phyloP scores from a whole-genome alignment of 2,888 invertebrate genomes.

The Catonia carolina region DNA sequence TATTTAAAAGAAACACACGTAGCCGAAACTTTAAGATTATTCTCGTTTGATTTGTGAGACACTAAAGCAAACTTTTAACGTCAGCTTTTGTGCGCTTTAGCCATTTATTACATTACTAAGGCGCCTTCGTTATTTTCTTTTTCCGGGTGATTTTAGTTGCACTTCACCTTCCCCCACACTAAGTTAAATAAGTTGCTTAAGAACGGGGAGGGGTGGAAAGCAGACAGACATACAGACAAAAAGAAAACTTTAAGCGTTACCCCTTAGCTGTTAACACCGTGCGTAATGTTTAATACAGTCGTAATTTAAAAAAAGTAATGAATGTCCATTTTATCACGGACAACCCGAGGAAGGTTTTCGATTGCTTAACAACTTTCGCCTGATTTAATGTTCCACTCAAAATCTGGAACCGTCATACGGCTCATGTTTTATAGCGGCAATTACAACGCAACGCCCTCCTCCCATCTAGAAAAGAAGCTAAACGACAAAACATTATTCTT shows the following conservation, averaged over 20 bases:
- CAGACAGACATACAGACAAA: too few relatives aligned
- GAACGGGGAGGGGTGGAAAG: constrained; percentile 10
- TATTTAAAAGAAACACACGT: constrained; percentile 24
- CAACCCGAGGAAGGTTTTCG: neutral
- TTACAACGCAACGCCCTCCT: neutral
- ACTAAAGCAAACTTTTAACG: constrained; percentile 9
- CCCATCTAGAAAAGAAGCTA: neutral
- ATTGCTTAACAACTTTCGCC: constrained; percentile 5
- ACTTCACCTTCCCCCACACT: neutral
- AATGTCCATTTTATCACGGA: constrained; percentile 2
- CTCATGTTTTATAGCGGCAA: constrained; percentile 9
- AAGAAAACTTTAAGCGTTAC: too few relatives aligned
- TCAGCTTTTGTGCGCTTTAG: constrained; percentile 9
- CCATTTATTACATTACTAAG: constrained; percentile 21
- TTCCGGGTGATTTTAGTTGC: constrained; percentile 10
- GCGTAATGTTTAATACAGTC: too few relatives aligned
- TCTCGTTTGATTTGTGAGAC: constrained; percentile 23
- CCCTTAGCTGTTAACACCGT: too few relatives aligned
- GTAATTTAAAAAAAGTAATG: neutral
- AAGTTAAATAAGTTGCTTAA: constrained; percentile 18
- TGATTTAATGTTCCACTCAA: constrained; percentile 10
- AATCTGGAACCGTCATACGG: neutral
- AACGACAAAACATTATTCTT: neutral
- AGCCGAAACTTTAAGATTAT: constrained; percentile 23
- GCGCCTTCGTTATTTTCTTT: constrained; percentile 22